A percentile compares a stretch with the other conserved stretches of the same genome.
phyloP scores from a whole-genome alignment of 2,797 vertebrate species.

The Lithobates sylvaticus region DNA sequence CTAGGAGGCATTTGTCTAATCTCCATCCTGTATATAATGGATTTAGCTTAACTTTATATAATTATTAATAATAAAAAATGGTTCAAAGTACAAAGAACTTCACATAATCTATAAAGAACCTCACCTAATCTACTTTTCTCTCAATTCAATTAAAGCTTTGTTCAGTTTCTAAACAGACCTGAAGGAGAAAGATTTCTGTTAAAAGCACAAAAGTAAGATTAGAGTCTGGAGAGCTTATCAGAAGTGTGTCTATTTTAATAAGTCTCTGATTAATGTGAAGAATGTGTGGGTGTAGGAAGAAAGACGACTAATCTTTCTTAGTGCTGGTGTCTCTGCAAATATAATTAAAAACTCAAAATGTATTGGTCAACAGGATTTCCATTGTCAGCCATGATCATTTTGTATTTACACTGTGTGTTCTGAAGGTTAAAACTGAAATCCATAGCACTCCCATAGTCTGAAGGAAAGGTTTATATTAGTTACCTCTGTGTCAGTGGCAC shows the following conservation, averaged over 20 bases:
- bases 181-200: conserved; percentile 68
- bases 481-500: neutral
- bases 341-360: conserved; percentile 71
- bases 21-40: neutral
- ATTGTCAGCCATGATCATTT: conserved; percentile 24
- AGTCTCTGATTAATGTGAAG: conserved; percentile 67
- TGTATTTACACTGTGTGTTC: conserved; percentile 19
- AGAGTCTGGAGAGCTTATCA: conserved; percentile 71
- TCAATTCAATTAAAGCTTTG: conserved; percentile 73
- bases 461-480: neutral
- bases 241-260: conserved; percentile 73
- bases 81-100: conserved; percentile 37
- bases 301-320: conserved; percentile 67
- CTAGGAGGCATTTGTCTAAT: conserved; percentile 1
- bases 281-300: conserved; percentile 63
- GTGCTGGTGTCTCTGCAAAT: conserved; percentile 69
- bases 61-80: conserved; percentile 36
- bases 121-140: conserved; percentile 70
- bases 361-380: conserved; percentile 67
- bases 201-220: conserved; percentile 73
- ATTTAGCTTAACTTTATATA: conserved; percentile 14
- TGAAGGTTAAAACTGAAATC: conserved; percentile 10
- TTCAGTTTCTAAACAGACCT: conserved; percentile 62
- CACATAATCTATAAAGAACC: conserved; percentile 64
- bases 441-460: neutral